Evolutionary conservation across 2,888 invertebrate genomes (phyloP), one percentile per base, ranked within the genome.

Genomic region (Calephelis perditalis): DNA sequence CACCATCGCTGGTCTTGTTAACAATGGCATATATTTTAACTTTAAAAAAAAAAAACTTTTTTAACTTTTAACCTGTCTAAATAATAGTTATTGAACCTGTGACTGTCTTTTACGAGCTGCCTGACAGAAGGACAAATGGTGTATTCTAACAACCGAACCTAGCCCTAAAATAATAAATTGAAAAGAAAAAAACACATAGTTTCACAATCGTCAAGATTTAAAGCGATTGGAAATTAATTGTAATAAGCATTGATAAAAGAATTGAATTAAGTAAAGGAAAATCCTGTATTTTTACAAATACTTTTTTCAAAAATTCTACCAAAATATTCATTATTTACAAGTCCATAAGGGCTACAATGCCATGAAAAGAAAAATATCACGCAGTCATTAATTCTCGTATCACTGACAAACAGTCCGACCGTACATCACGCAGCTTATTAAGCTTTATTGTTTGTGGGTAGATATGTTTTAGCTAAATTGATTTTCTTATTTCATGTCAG

Each of bases 341-440:
- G 11, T 0, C 0, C 0, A 6, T 35, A 52, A 11, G 26, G 52
- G 8, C 52, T 52, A 35, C 26, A 35, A 52, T 52, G 3, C 10
- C 35, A 15, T 11, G 52, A 52, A 35, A 35, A 52, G 10, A 35
- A 52, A 35, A 49, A 26, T 52, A 54, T 54, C 15, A 40, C 45
- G 11, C 59, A 37, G 36, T 59, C 59, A 56, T 59, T 56, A 59
- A 59, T 59, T 59, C 56, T 59, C 55, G 46, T 59, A 59, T 59
- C 56, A 36, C 55, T 46, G 59, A 56, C 59, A 56, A 15, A 56
- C 59, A 55, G 57, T 45, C 46, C 15, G 44, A 56, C 35, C 56
- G 45, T 46, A 47, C 12, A 59, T 59, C 55, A 59, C 55, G 55
- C 55, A 46, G 59, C 35, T 44, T 56, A 59, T 59, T 59, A 40